These are phyloP conservation scores for Uropetala carovei DNA, from an alignment of 2,888 invertebrate species.

Conservation along the genomic window DNA sequence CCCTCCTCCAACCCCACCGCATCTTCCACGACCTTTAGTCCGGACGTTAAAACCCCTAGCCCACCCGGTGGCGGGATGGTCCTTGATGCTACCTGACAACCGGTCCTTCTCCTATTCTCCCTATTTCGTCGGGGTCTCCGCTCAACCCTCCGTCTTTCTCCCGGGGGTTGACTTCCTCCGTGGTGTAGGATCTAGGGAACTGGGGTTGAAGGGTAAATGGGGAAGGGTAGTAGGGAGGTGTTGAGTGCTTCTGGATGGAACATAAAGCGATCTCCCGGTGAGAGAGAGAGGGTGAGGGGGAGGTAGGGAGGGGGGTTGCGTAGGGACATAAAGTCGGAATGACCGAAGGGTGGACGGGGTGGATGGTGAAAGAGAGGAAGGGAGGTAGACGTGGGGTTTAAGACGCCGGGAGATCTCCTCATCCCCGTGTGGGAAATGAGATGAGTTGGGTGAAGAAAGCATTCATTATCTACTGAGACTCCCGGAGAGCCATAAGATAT, in stretches of 20 bases:
- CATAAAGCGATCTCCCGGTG: constrained; percentile 55
- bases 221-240: constrained; percentile 47
- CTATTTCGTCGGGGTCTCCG: neutral
- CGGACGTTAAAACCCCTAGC: neutral
- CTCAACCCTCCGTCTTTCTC: neutral
- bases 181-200: neutral
- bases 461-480: constrained; percentile 47
- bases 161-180: neutral
- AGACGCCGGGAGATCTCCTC: neutral
- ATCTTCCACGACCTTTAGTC: neutral
- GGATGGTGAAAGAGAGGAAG: neutral
- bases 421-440: constrained; percentile 1
- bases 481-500: neutral
- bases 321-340: constrained; percentile 46
- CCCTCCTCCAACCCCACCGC: neutral
- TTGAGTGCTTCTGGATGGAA: constrained; percentile 58
- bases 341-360: neutral
- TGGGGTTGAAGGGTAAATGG: constrained; percentile 18
- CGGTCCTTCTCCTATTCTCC: neutral
- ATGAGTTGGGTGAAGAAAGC: constrained; percentile 9
- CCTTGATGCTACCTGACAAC: constrained; percentile 18
- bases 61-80: neutral
- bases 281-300: constrained; percentile 30
- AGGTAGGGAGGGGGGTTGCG: neutral
- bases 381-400: neutral